These are phyloP conservation scores for Acronicta alni DNA, from an alignment of 2,888 invertebrate species.

Conservation along the genomic window DNA sequence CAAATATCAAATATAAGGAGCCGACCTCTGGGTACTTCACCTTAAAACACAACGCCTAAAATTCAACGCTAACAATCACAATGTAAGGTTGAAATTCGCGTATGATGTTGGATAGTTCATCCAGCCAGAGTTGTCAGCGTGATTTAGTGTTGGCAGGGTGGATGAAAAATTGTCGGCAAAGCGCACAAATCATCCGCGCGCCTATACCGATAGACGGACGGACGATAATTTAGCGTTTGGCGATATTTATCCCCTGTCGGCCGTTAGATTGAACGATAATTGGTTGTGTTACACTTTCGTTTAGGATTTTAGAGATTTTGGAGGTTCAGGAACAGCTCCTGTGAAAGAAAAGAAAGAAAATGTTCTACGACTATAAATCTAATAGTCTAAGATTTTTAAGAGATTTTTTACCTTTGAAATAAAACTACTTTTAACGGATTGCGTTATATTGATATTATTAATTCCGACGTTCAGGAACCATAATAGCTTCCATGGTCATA, in stretches of 20 bases:
- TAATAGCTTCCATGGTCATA: too few species aligned
- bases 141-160: slow-evolving; percentile 68
- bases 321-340: too few species aligned
- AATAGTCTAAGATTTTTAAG: too few species aligned
- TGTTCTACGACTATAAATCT: too few species aligned
- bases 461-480: too few species aligned
- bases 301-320: slow-evolving; percentile 19
- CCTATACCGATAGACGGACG: slow-evolving; percentile 63
- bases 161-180: slow-evolving; percentile 72
- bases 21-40: slow-evolving; percentile 42
- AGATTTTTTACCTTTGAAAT: too few species aligned
- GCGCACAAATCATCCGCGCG: slow-evolving; percentile 70
- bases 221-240: slow-evolving; percentile 65
- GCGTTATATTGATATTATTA: too few species aligned
- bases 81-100: slow-evolving; percentile 27
- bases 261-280: slow-evolving; percentile 51
- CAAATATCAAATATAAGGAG: slow-evolving; percentile 59
- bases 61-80: slow-evolving; percentile 6
- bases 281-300: slow-evolving; percentile 47
- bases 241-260: slow-evolving; percentile 61
- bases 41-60: slow-evolving; percentile 27
- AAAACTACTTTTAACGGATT: too few species aligned
- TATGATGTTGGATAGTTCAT: slow-evolving; percentile 39
- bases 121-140: slow-evolving; percentile 61
- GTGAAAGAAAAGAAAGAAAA: too few species aligned